phyloP scores from a whole-genome alignment of 2,113 vertebrate genomes.

The Cyanistes caeruleus region DNA sequence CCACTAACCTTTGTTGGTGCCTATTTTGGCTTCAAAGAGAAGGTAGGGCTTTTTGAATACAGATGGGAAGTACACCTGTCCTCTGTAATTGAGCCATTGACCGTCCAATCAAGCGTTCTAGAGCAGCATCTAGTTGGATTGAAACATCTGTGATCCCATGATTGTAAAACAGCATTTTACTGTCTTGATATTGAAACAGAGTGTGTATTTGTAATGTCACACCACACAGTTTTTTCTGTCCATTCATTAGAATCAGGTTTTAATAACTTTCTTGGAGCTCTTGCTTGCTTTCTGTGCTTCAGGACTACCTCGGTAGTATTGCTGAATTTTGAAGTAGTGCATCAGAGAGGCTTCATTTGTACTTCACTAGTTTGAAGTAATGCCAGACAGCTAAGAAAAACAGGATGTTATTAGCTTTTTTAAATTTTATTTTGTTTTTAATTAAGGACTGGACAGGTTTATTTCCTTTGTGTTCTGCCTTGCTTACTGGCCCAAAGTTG shows the following conservation, averaged over 20 bases:
- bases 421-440: neutral
- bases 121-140: neutral
- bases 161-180: neutral
- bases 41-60: conserved; percentile 65
- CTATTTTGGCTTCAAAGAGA: conserved; percentile 90
- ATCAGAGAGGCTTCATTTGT: neutral
- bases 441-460: neutral
- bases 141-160: neutral
- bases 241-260: neutral
- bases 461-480: neutral
- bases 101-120: neutral
- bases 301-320: neutral
- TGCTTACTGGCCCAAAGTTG: neutral
- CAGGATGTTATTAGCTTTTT: neutral
- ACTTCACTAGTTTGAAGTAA: neutral
- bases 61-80: neutral
- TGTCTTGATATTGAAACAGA: neutral
- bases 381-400: neutral
- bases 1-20: conserved; percentile 88
- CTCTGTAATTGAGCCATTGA: neutral
- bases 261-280: neutral
- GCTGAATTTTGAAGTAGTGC: neutral
- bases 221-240: neutral
- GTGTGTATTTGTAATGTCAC: neutral
- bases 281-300: neutral